Evolutionary conservation across 30 jellyfish, hydroid and myxozoan species (phyloP), one percentile per base, ranked within the genome.

Genomic region (Nemopilema nomurai): DNA sequence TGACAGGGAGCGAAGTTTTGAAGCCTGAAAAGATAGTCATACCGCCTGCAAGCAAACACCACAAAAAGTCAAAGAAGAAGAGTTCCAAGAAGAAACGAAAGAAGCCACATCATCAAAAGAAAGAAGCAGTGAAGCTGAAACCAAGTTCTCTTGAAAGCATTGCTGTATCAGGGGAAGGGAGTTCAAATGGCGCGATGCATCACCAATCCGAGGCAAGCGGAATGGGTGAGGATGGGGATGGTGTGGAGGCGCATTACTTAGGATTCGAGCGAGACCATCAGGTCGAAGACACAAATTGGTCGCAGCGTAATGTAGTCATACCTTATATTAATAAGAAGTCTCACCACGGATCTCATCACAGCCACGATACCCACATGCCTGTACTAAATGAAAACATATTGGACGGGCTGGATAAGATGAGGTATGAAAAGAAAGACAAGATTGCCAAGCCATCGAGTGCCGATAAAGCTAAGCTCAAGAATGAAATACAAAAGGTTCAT

Each of bases 191-290:
- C n/a, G 51, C 13, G 49, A 50, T 67, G 50, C 28, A 67, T 18
- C 27, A 18, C 57, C 51, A 30, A 1, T n/a, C 28, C 1, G 85
- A 76, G 0, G 78, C 67, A 0, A 89, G 92, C 29, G 87, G 92
- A 4, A 30, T 69, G 1, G 86, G 89, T 25, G 86, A 75, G 28
- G 92, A 81, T 19, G 76, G 66, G 1, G 62, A 75, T 63, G 87
- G 82, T 9, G 84, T 72, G 20, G 88, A 80, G 26, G 52, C 57
- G 0, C 76, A 67, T 27, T 33, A 74, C 21, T 62, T 76, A 25
- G 82, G 80, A 8, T 86, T 29, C 21, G 89, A 86, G 33, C 22
- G 87, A 70, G 80, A 62, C 20, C 95, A 86, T 41, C 30, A 67
- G 9, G 84, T 62, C 4, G 88, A 70, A 18, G 83, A 77, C 23